Evolutionary conservation across 2,113 vertebrate species (phyloP), one percentile per base, ranked within the genome.

Genomic region (Daubentonia madagascariensis): DNA sequence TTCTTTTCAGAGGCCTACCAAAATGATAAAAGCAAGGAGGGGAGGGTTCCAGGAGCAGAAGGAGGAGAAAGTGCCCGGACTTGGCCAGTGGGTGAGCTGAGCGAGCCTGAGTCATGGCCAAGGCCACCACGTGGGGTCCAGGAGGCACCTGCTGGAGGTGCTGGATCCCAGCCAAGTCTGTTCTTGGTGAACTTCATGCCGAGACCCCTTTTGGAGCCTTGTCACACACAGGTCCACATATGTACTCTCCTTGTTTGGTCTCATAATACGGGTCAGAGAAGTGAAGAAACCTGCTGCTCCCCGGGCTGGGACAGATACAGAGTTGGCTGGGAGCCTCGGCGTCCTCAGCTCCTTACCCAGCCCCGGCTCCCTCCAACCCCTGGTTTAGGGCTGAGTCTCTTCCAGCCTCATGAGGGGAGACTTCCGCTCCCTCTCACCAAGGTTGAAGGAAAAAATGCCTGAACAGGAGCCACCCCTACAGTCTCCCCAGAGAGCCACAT

Each of bases 131-230:
- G 32, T 5, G 8, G 16, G 16, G 76, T 43, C 76, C 2, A 12
- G 5, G 1, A 4, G 11, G 40, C 20, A 0, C 54, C 1, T 17
- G 70, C 32, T 2, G 3, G 18, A 7, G 0, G 54, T 0, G 9
- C 72, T 5, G 0, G 35, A 16, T 1, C 40, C 78, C 52, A 2
- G 57, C 76, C 10, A 0, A 25, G 45, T 48, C 43, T 2, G 17
- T 23, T 48, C 23, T 8, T 28, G 28, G 59, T 11, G 6, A 23
- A 20, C 18, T 1, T 23, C 10, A 20, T 0, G 18, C 54, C 3
- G 0, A 52, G 59, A 9, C 32, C 59, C 11, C 0, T 0, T 12
- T 1, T 12, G 22, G 59, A 91, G 85, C 22, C 20, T 11, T 7
- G 28, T 50, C 72, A 10, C 25, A 28, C 16, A 14, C 18, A 0